phyloP scores from a whole-genome alignment of 2,113 vertebrate genomes.

The Cygnus atratus region DNA sequence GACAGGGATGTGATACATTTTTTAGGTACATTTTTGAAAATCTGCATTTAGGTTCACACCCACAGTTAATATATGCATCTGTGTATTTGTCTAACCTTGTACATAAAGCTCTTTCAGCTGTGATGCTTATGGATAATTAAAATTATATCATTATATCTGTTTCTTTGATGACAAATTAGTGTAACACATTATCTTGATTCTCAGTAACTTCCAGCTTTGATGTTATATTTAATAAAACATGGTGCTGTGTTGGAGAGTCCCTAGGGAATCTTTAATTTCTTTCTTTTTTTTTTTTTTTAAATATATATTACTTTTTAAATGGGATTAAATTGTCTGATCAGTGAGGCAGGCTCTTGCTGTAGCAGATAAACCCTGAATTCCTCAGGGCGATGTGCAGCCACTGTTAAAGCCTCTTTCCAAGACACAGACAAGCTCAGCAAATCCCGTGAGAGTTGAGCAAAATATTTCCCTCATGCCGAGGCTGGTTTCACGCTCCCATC shows the following conservation, averaged over 20 bases:
- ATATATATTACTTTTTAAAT: conserved; percentile 69
- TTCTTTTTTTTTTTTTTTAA: conserved; percentile 53
- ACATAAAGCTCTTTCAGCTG: not conserved
- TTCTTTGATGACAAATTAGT: conserved; percentile 71
- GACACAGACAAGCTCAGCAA: conserved; percentile 1
- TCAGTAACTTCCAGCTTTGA: conserved; percentile 63
- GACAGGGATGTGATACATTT: not conserved
- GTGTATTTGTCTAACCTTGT: not conserved
- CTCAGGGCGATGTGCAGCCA: not conserved
- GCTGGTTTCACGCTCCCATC: not conserved
- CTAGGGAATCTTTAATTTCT: conserved; percentile 62
- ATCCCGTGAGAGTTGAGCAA: not conserved
- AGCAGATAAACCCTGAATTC: conserved; percentile 65
- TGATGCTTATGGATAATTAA: conserved; percentile 59
- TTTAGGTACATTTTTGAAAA: not conserved
- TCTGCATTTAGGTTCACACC: not conserved
- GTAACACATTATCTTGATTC: conserved; percentile 53
- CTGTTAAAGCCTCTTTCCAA: conserved; percentile 3
- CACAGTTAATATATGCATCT: not conserved
- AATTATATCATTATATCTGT: conserved; percentile 51
- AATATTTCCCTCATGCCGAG: not conserved
- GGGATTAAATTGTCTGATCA: conserved; percentile 78
- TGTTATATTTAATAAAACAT: conserved; percentile 68
- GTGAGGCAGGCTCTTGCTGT: conserved; percentile 57
- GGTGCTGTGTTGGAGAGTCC: conserved; percentile 49